A percentile compares a stretch with the other conserved stretches of the same genome.
Conservation (phyloP, 2,113 vertebrate species). For the Mus musculus region GRCm39 chr16:23667501-23668000, state of each 20-base stretch:
- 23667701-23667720: background rate
- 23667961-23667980: background rate
- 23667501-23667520: background rate
- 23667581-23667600: background rate
- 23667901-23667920: background rate
- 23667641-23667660: background rate
- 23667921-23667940: background rate
- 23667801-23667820: background rate
- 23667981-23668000: background rate
- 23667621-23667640: background rate
- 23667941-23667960: background rate
- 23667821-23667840: background rate
- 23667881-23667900: background rate
- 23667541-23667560: background rate
- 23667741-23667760: background rate
- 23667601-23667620: background rate
- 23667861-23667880: too few species aligned
- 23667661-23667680: background rate
- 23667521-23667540: background rate
- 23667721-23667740: background rate
- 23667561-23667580: background rate
- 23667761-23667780: background rate
- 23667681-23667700: background rate
- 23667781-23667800: background rate
- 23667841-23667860: background rate